Evolutionary conservation across 2,113 vertebrate genomes (phyloP), one percentile per base, ranked within the genome.

Genomic region (Emydura subglobosa): DNA sequence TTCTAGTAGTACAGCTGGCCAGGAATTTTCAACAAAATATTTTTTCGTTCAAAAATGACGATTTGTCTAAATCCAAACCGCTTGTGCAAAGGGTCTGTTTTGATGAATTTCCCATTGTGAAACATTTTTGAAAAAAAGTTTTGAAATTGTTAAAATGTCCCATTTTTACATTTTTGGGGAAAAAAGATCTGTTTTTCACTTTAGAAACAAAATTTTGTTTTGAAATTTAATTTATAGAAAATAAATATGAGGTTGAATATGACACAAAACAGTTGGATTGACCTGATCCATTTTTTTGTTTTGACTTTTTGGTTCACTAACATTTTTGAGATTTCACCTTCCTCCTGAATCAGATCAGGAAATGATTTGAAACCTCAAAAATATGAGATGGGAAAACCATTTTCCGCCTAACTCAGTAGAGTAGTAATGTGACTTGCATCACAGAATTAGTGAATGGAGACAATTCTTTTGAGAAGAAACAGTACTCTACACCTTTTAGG

Each of bases 401-500:
- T 91, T 68, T 31, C 25, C 65, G 29, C 53, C 5, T 14, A 92
- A 72, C 76, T 65, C 5, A 47, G 54, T 2, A 5, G 31, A 29
- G 57, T 59, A 61, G 82, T 5, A 79, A 34, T 19, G 2, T 54
- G 79, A 91, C 8, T 21, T 86, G 29, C 34, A 34, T 76, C 7
- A 12, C 51, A 65, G 55, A 9, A 74, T 59, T 42, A 57, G 34
- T 1, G 90, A 54, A 4, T 54, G 25, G 84, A 10, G 39, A 76
- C 19, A 39, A 76, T 76, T 8, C 72, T 76, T 44, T 44, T 44
- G 72, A 92, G 19, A 22, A 83, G n/a, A 42, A 2, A 79, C 47
- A 82, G 91, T 57, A 68, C 65, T 80, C 17, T 93, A 53, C 49
- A 76, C 17, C 13, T 83, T 80, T 90, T 78, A 27, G 59, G 72